These are phyloP conservation scores for Gallinago media DNA, from an alignment of 2,113 vertebrate species.

Conservation along the genomic window DNA sequence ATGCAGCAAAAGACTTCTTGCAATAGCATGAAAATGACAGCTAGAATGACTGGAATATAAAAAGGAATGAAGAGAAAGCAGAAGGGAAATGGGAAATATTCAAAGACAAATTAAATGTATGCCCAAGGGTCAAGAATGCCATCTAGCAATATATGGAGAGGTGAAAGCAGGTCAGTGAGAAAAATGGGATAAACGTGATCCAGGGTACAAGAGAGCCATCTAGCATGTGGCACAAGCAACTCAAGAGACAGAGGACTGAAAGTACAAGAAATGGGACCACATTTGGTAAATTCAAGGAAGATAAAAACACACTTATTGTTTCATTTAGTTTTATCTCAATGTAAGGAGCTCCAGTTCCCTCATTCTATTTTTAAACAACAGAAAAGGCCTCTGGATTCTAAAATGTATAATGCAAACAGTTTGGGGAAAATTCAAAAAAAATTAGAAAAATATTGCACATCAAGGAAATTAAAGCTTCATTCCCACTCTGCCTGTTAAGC, in stretches of 20 bases:
- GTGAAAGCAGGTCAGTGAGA: background rate
- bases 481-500: background rate
- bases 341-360: background rate
- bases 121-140: slow-evolving; percentile 28
- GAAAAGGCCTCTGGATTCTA: background rate
- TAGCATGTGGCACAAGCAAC: background rate
- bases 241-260: background rate
- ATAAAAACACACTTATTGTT: background rate
- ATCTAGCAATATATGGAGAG: slow-evolving; percentile 10
- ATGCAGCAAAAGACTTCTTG: background rate
- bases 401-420: background rate
- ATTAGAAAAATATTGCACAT: background rate
- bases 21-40: background rate
- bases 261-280: background rate
- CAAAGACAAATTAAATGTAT: slow-evolving; percentile 27
- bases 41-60: background rate
- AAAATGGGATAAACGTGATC: background rate
- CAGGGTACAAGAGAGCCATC: background rate
- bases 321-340: background rate
- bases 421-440: background rate
- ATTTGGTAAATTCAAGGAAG: background rate
- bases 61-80: slow-evolving; percentile 8
- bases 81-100: slow-evolving; percentile 37
- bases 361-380: background rate
- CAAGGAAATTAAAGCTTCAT: background rate